These are phyloP conservation scores for Meteorus cinctellus DNA, from an alignment of 2,888 invertebrate species.

Conservation along the genomic window DNA sequence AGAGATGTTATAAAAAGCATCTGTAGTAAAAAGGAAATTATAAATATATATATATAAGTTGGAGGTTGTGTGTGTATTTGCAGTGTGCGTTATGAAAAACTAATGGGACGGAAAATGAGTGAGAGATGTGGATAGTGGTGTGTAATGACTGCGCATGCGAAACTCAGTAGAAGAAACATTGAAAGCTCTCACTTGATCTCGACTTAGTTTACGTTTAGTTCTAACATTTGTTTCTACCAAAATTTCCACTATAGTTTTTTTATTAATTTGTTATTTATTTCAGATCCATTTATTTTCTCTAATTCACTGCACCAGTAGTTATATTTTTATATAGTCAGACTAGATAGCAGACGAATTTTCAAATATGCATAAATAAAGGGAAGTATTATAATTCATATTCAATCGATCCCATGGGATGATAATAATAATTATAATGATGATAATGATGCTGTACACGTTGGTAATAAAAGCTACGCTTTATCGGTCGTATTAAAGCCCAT, in stretches of 20 bases:
- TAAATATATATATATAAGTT: not conserved
- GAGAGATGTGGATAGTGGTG: not conserved
- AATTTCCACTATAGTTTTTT: not conserved
- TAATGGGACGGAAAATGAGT: not conserved
- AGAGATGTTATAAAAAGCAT: not conserved
- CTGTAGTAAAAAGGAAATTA: not conserved
- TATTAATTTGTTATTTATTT: not conserved
- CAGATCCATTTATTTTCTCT: not conserved
- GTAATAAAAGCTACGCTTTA: not conserved
- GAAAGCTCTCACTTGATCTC: not conserved
- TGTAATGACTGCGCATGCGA: not conserved
- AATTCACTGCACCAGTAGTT: not conserved
- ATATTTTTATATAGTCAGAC: not conserved
- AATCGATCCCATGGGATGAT: not conserved
- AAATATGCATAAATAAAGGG: not conserved
- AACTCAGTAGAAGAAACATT: not conserved
- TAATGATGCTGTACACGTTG: conserved; percentile 5
- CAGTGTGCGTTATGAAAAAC: not conserved
- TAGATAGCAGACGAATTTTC: not conserved
- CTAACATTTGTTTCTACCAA: not conserved
- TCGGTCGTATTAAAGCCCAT: not conserved
- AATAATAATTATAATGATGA: conserved; percentile 18
- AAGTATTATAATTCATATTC: too few species aligned
- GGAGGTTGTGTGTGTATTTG: not conserved
- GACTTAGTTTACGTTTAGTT: not conserved